These are phyloP conservation scores for Sebastiscus tertius DNA, from an alignment of 2,797 vertebrate species.

Conservation along the genomic window DNA sequence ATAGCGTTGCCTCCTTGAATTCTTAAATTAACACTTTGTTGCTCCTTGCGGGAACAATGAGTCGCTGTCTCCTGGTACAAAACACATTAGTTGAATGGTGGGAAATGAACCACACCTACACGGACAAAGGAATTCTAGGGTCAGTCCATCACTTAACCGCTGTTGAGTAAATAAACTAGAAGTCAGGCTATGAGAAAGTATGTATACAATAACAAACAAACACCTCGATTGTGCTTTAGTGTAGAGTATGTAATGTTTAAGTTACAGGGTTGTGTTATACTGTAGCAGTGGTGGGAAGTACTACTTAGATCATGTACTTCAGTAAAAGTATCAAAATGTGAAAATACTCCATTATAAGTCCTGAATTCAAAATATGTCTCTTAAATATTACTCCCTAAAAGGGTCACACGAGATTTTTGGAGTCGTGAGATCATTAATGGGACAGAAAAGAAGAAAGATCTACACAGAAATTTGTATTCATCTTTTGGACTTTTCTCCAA, in stretches of 20 bases:
- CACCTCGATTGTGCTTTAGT: not conserved
- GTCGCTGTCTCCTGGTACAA: constrained; percentile 52
- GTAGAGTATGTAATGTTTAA: not conserved
- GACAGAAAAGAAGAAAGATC: too few species aligned
- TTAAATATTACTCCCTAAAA: not conserved
- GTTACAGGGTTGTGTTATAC: not conserved
- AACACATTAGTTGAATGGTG: constrained; percentile 64
- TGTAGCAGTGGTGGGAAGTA: not conserved
- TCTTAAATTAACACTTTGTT: constrained; percentile 52
- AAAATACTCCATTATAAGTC: not conserved
- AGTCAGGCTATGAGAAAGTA: constrained; percentile 31
- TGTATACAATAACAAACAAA: constrained; percentile 11
- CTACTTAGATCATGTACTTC: not conserved
- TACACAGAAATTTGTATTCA: too few species aligned
- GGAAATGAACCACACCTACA: constrained; percentile 72
- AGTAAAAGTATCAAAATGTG: not conserved
- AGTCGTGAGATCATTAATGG: too few species aligned
- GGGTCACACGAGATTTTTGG: not conserved
- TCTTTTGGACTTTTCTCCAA: not conserved
- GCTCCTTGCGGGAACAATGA: constrained; percentile 57
- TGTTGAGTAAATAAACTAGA: constrained; percentile 63
- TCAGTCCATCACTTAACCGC: constrained; percentile 55
- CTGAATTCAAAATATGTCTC: not conserved
- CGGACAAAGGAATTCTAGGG: constrained; percentile 56
- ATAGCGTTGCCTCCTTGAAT: constrained; percentile 11